Base-by-base conservation (phyloP, 2,113 vertebrate genomes). In the Aphyosemion australe region DNA sequence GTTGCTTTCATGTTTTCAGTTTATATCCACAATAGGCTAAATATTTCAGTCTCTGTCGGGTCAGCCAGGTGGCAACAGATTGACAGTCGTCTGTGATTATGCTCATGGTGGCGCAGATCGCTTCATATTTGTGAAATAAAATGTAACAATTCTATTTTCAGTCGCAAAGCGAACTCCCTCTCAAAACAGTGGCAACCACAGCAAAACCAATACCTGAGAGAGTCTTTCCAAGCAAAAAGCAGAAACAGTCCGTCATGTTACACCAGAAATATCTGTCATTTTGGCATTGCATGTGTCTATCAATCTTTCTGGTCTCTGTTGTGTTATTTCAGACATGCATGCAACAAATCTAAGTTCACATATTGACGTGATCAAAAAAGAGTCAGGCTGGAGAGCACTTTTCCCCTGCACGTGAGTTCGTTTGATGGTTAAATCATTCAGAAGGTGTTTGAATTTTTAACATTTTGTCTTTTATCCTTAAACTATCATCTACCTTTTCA, bases 341-440 rank as follows among this genome's bases (percentile, higher is more conserved):
- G 75, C 69, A 39, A 68, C 12, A 58, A 77, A 76, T 72, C 59
- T 55, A 62, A 67, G 74, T 79, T 87, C 80, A 83, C 78, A 85
- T 86, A 86, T 82, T 86, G 87, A 72, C 65, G 32, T 85, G 90
- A 89, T 90, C 82, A 91, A 88, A 87, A 87, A 91, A 87, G 74
- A 70, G 69, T 70, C 39, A 72, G 66, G 69, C 69, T 16, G 75
- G 74, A 74, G 63, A 56, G 74, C 58, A 76, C 82, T 84, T 86
- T n/a, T 90, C 68, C 82, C 66, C 83, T 84, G 84, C 80, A 86
- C 86, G 85, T 69, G 72, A 87, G 76, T 52, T 59, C 31, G 61
- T 88, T 89, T 91, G 87, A 88, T 79, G 79, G 74, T 64, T 74
- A 77, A 84, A 88, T 85, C 80, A 82, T 80, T 84, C 70, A 70